phyloP scores from a whole-genome alignment of 2,797 vertebrate genomes.

The Dallia pectoralis region DNA sequence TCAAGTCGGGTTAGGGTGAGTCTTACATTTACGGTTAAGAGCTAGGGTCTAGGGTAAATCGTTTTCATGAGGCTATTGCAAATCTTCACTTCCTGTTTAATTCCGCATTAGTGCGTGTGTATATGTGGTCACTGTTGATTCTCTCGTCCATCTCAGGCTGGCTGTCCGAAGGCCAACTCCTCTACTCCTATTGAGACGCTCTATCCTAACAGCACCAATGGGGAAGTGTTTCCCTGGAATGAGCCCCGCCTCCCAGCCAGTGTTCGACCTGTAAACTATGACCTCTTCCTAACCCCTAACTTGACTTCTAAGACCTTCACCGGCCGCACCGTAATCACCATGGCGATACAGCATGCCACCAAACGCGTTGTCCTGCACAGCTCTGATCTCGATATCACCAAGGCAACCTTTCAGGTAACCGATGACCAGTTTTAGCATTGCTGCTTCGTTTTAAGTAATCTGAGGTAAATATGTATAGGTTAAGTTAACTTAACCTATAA shows the following conservation, averaged over 20 bases:
- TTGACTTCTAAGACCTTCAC: constrained; percentile 80
- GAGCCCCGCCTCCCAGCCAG: constrained; percentile 79
- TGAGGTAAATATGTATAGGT: too few relatives aligned
- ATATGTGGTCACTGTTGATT: background rate
- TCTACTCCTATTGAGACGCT: constrained; percentile 66
- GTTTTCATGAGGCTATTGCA: too few relatives aligned
- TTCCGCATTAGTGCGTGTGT: too few relatives aligned
- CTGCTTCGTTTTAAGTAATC: background rate
- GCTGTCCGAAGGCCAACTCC: constrained; percentile 80
- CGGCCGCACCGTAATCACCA: constrained; percentile 78
- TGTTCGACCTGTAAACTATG: constrained; percentile 82
- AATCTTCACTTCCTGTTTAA: too few relatives aligned
- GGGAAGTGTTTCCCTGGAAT: constrained; percentile 88
- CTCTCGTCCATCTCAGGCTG: constrained; percentile 57
- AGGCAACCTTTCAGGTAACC: constrained; percentile 74
- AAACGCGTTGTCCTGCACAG: constrained; percentile 85
- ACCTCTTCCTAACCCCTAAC: constrained; percentile 83
- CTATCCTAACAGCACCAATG: constrained; percentile 80
- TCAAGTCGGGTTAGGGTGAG: too few relatives aligned
- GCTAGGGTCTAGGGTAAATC: too few relatives aligned
- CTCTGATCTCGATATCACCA: constrained; percentile 81
- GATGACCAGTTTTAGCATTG: background rate
- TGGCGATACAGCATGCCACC: constrained; percentile 76
- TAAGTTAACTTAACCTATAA: too few relatives aligned
- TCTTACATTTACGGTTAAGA: too few relatives aligned